These are phyloP conservation scores for Crepidodera aurea DNA, from an alignment of 2,888 invertebrate genomes.

Conservation along the genomic window DNA sequence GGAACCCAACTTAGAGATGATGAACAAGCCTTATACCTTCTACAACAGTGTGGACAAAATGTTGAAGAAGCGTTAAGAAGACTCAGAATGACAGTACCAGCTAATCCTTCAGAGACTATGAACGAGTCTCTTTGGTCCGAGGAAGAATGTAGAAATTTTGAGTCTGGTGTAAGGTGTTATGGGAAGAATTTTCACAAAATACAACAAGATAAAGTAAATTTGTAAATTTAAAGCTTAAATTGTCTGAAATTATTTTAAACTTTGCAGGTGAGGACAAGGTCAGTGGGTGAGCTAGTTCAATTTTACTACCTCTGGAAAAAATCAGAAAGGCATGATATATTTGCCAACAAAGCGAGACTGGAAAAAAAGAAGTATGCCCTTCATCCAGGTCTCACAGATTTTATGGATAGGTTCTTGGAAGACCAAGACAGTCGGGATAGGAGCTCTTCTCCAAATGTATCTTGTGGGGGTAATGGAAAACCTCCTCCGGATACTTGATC, in stretches of 20 bases:
- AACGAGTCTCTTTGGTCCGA: slow-evolving; percentile 87
- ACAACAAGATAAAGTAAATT: slow-evolving; percentile 83
- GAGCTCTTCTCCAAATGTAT: slow-evolving; percentile 76
- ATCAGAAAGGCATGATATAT: slow-evolving; percentile 94
- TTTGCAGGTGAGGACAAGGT: slow-evolving; percentile 84
- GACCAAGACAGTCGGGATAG: slow-evolving; percentile 80
- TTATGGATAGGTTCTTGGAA: slow-evolving; percentile 91
- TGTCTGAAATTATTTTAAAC: slow-evolving; percentile 12
- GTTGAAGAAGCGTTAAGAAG: slow-evolving; percentile 91
- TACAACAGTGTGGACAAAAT: slow-evolving; percentile 94
- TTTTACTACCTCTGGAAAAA: slow-evolving; percentile 99
- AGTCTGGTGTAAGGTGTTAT: slow-evolving; percentile 90
- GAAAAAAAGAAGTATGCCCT: slow-evolving; percentile 93
- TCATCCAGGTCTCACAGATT: slow-evolving; percentile 92
- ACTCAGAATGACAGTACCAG: slow-evolving; percentile 61
- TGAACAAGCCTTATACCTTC: slow-evolving; percentile 87
- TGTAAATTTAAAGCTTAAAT: too few species aligned
- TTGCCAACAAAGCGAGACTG: slow-evolving; percentile 85
- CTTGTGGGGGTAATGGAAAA: slow-evolving; percentile 51
- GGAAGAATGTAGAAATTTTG: slow-evolving; percentile 96
- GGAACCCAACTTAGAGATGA: slow-evolving; percentile 85
- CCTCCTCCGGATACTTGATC: slow-evolving; percentile 45
- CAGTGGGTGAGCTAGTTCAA: slow-evolving; percentile 95
- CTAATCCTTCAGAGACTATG: slow-evolving; percentile 73
- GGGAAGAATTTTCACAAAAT: slow-evolving; percentile 97